Base-by-base conservation (phyloP, 2,888 invertebrate genomes). In the Cosmia pyralina region DNA sequence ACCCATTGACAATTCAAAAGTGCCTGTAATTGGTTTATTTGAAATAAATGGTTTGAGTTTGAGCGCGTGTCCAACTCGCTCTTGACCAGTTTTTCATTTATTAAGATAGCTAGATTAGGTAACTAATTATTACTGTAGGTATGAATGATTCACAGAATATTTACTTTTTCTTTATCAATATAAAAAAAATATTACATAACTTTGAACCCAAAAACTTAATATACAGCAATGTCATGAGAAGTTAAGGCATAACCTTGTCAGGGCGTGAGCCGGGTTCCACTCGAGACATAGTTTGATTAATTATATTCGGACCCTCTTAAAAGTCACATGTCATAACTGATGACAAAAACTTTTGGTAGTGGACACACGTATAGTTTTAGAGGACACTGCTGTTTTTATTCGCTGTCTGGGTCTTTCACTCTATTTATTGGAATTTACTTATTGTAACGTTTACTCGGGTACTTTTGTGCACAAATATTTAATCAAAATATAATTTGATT, bases 281-380 rank as follows among this genome's bases (percentile, higher is more conserved):
- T 87, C 69, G 76, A 86, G 77, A 83, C 82, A 85, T 86, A 86
- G 88, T 91, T 91, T 94, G 94, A 94, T 94, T 94, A 94, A 94
- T 94, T 92, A 93, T 87, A 88, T 90, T 88, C 75, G 76, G 83
- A 92, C 92, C 93, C 93, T 92, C 92, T 92, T 90, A 90, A 91
- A 90, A 92, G 92, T 93, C 92, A 92, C 91, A 90, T 88, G 92
- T 93, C 92, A 92, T 92, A 91, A 90, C 87, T 85, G 87, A 82
- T 77, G 85, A 89, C 92, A 92, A 93, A 93, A 93, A 93, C 86
- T 90, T 72, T 87, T 76, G 44, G 69, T 75, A 84, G 86, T 81
- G 82, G 87, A 71, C 80, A 77, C 83, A 70, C 77, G 76, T 79
- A 81, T 71, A 79, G 75, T 74, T 83, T 72, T 76, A 53, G 58